A percentile compares a stretch with the other conserved stretches of the same genome.
Evolutionary conservation across 2,888 invertebrate species (phyloP).

Genomic region (Rosalia funebris): DNA sequence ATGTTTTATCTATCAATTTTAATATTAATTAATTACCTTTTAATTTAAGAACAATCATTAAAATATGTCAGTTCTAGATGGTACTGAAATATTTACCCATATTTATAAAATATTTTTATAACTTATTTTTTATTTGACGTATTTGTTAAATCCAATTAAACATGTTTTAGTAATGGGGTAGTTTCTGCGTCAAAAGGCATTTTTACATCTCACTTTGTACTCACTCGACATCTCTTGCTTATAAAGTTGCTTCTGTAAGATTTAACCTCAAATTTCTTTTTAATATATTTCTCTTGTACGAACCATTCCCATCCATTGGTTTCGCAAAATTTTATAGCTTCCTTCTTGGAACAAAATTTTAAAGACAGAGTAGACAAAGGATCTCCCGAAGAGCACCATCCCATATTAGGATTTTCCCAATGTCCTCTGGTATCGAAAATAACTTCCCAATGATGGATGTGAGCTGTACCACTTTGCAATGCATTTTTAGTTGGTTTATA

Average conservation of each 20-base stretch:
- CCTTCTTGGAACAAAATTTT: constrained; percentile 78
- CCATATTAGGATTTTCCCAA: constrained; percentile 86
- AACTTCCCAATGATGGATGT: constrained; percentile 46
- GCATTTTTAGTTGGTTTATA: constrained; percentile 51
- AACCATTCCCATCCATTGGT: constrained; percentile 91
- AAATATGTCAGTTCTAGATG: too few species aligned
- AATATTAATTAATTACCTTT: too few species aligned
- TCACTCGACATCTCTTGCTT: constrained; percentile 88
- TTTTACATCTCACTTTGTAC: constrained; percentile 78
- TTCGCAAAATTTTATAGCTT: constrained; percentile 88
- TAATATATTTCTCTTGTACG: constrained; percentile 75
- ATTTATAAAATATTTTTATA: too few species aligned
- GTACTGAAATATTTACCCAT: too few species aligned
- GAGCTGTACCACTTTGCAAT: constrained; percentile 50
- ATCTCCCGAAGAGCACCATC: constrained; percentile 94
- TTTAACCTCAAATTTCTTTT: constrained; percentile 73
- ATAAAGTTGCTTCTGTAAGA: constrained; percentile 93
- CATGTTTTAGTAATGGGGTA: too few species aligned
- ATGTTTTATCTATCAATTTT: too few species aligned
- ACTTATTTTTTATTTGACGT: too few species aligned
- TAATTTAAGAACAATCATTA: too few species aligned
- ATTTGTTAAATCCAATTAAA: too few species aligned
- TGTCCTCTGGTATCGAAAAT: constrained; percentile 45
- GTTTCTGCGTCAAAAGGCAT: too few species aligned
- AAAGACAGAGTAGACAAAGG: constrained; percentile 88